Evolutionary conservation across 2,113 vertebrate species (phyloP), one percentile per base, ranked within the genome.

Genomic region (Cavia aperea): DNA sequence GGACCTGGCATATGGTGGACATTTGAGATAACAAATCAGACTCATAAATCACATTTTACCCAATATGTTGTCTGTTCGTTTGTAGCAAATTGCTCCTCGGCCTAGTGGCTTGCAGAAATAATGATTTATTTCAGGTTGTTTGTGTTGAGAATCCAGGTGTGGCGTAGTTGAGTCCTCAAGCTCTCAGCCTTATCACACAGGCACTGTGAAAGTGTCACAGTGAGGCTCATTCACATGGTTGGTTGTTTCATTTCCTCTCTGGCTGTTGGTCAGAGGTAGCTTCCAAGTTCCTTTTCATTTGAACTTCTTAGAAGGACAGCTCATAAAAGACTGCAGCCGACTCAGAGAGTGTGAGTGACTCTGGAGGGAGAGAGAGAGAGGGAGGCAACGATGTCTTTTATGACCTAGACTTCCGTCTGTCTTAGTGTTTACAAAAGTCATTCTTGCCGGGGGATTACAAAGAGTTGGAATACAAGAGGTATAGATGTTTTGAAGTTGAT

Each of bases 1-100:
- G 54, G 39, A n/a, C 13, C 13, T 95, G 43, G n/a, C 8, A 56
- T 21, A 11, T 36, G 23, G 21, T 78, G 58, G 54, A 63, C 24
- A 65, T 39, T 88, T 81, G 46, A 65, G 72, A 92, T 85, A 51
- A 70, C n/a, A 73, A 82, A 58, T 88, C 43, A 94, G 89, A 75
- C 63, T 72, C 24, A 14, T 51, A 33, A 88, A 60, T 39, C 84
- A 93, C 26, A 73, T 63, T 75, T 72, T 88, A 81, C 39, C 33
- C n/a, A 68, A 56, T 65, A 62, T 39, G 46, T 88, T 84, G 60
- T 63, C 19, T 81, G n/a, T 29, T 90, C 12, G 26, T 83, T 3
- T 85, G 4, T 89, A 66, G 88, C 24, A 68, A 36, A 70, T 81
- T 90, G 77, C 15, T 19, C 6, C 13, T 43, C 43, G 43, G 4